Percentiles rank a stretch among this genome's conserved stretches.
These are phyloP conservation scores for Clarias fuscus DNA, from an alignment of 2,797 vertebrate species.

Conservation along the genomic window DNA sequence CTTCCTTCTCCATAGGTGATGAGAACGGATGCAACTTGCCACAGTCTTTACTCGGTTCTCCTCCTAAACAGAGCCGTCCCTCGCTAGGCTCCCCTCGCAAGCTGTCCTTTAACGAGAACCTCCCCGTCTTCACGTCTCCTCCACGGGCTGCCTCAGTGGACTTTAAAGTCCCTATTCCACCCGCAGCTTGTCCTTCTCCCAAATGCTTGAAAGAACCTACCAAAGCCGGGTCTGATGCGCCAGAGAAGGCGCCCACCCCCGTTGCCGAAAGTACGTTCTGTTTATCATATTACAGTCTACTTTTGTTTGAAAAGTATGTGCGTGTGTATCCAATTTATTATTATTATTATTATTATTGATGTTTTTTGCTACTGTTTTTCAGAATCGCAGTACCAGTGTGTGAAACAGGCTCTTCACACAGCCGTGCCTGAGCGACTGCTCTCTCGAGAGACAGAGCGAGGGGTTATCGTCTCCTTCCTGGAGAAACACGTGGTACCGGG, in stretches of 20 bases:
- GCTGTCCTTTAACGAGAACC: conserved; percentile 72
- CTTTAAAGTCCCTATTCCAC: not conserved
- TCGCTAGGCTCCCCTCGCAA: conserved; percentile 69
- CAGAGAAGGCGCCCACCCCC: conserved; percentile 19
- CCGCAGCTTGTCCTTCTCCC: conserved; percentile 14
- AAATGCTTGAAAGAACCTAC: conserved; percentile 64
- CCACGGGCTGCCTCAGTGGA: conserved; percentile 18
- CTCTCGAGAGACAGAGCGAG: conserved; percentile 79
- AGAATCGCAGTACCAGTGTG: conserved; percentile 83
- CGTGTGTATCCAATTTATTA: too few relatives aligned
- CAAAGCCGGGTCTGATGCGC: conserved; percentile 23
- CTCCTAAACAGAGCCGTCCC: conserved; percentile 80
- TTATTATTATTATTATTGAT: too few relatives aligned
- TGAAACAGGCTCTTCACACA: conserved; percentile 85
- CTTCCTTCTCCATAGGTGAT: conserved; percentile 71
- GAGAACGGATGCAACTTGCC: conserved; percentile 88
- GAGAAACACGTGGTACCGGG: conserved; percentile 70
- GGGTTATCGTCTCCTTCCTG: conserved; percentile 79
- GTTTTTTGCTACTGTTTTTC: not conserved
- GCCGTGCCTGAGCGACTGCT: conserved; percentile 83
- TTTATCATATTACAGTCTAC: not conserved
- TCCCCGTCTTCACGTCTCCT: not conserved
- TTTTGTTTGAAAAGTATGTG: not conserved
- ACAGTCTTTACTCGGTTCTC: conserved; percentile 73
- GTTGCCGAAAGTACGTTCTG: not conserved